These are phyloP conservation scores for Oncorhynchus mykiss DNA, from an alignment of 2,113 vertebrate species.

Conservation along the genomic window DNA sequence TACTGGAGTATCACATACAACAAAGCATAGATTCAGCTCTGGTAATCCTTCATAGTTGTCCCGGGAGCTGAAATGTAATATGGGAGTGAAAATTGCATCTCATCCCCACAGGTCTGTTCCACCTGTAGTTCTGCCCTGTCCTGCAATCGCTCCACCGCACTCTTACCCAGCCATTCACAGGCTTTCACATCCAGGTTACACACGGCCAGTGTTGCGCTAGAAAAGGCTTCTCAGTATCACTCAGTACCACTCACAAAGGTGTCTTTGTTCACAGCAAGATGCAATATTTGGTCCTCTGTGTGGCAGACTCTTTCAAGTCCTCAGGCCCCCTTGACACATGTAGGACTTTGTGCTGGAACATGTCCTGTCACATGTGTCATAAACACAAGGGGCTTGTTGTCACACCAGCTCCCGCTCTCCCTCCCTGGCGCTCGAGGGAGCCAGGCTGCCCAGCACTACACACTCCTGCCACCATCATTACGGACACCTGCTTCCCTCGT, in stretches of 20 bases:
- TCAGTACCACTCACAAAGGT: neutral
- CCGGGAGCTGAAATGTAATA: neutral
- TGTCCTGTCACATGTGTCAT: too few relatives aligned
- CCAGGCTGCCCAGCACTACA: too few relatives aligned
- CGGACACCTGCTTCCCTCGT: too few relatives aligned
- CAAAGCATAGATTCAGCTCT: neutral
- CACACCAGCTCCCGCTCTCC: too few relatives aligned
- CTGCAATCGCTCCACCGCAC: too few relatives aligned
- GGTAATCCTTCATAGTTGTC: neutral
- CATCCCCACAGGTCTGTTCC: neutral
- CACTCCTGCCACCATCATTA: too few relatives aligned
- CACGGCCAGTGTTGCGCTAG: slow-evolving; percentile 7
- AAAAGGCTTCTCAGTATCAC: neutral
- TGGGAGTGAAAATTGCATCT: neutral
- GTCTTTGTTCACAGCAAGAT: slow-evolving; percentile 13
- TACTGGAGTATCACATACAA: neutral
- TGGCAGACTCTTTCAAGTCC: neutral
- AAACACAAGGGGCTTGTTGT: too few relatives aligned
- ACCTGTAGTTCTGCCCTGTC: neutral
- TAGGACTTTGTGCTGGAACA: too few relatives aligned
- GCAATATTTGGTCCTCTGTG: slow-evolving; percentile 2
- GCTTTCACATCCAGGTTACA: slow-evolving; percentile 10
- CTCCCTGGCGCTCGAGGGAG: too few relatives aligned
- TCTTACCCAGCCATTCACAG: neutral
- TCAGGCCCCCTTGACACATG: neutral